Evolutionary conservation across 2,113 vertebrate genomes (phyloP).

Genomic region (Callipepla californica): DNA sequence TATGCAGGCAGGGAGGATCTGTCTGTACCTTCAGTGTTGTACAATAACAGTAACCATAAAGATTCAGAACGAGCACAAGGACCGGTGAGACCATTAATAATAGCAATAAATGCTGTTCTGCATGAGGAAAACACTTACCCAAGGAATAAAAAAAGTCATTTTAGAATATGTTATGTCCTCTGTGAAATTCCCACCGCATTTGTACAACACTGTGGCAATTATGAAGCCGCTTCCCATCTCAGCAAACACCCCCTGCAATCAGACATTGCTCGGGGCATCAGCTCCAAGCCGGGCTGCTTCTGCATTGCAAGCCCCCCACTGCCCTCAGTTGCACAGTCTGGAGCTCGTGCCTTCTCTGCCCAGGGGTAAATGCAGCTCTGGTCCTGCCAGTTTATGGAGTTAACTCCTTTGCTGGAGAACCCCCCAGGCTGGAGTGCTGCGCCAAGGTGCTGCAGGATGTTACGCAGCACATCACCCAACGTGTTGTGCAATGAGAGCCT

Average conservation of each 20-base stretch:
- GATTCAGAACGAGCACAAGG: neutral
- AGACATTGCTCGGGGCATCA: slow-evolving; percentile 12
- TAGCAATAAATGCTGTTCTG: slow-evolving; percentile 1
- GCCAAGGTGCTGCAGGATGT: slow-evolving; percentile 25
- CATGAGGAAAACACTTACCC: slow-evolving; percentile 18
- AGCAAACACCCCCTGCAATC: slow-evolving; percentile 7
- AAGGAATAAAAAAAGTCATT: slow-evolving; percentile 10
- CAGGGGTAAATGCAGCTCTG: slow-evolving; percentile 1
- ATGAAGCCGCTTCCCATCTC: neutral
- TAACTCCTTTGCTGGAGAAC: neutral
- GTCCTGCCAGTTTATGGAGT: neutral
- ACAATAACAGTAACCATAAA: neutral
- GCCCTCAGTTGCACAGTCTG: neutral
- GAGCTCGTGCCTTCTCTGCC: neutral
- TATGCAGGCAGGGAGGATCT: neutral
- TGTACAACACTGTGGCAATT: slow-evolving; percentile 9
- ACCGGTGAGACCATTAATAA: slow-evolving; percentile 4
- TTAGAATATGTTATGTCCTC: neutral
- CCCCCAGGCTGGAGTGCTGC: neutral
- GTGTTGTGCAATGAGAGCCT: slow-evolving; percentile 15
- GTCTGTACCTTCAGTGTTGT: neutral
- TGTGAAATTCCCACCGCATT: slow-evolving; percentile 20
- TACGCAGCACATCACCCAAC: slow-evolving; percentile 1
- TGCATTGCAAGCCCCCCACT: neutral
- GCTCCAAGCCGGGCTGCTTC: neutral